Percentiles rank a stretch among this genome's conserved stretches.
These are phyloP conservation scores for Drosophila mercatorum DNA, from an alignment of 2,888 invertebrate genomes.

Conservation along the genomic window DNA sequence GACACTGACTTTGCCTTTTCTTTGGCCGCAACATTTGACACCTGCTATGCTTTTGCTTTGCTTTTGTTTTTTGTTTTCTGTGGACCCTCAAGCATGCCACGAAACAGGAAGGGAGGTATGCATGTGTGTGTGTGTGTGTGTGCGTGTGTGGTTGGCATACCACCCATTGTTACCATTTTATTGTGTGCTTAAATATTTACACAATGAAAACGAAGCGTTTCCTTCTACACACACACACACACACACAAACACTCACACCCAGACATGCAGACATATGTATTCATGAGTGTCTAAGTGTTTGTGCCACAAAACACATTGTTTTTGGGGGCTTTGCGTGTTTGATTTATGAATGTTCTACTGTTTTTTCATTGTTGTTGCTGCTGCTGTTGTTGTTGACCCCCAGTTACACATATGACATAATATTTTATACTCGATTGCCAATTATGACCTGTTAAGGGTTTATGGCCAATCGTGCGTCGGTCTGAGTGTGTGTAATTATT, in stretches of 20 bases:
- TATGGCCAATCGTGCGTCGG: slow-evolving; percentile 39
- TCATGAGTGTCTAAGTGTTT: slow-evolving; percentile 34
- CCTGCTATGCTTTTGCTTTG: slow-evolving; percentile 66
- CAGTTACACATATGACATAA: slow-evolving; percentile 58
- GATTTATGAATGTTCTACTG: slow-evolving; percentile 58
- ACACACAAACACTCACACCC: slow-evolving; percentile 4
- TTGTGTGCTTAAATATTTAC: slow-evolving; percentile 77
- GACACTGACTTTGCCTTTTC: slow-evolving; percentile 66
- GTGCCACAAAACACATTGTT: slow-evolving; percentile 45
- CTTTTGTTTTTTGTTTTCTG: slow-evolving; percentile 19
- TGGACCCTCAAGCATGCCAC: slow-evolving; percentile 9
- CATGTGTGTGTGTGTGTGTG: not conserved
- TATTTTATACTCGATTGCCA: slow-evolving; percentile 72
- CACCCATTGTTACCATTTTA: slow-evolving; percentile 65
- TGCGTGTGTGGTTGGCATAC: slow-evolving; percentile 33
- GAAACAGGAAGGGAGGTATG: not conserved
- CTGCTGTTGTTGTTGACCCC: slow-evolving; percentile 45
- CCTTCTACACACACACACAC: slow-evolving; percentile 31
- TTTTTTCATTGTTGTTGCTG: slow-evolving; percentile 34
- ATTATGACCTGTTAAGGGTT: slow-evolving; percentile 74
- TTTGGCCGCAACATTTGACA: slow-evolving; percentile 74
- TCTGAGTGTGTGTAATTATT: slow-evolving; percentile 42
- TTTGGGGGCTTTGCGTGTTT: slow-evolving; percentile 60
- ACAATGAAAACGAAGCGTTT: slow-evolving; percentile 71
- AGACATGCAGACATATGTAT: slow-evolving; percentile 14